These are phyloP conservation scores for Drosophila acutilabella DNA, from an alignment of 2,888 invertebrate species.

Conservation along the genomic window DNA sequence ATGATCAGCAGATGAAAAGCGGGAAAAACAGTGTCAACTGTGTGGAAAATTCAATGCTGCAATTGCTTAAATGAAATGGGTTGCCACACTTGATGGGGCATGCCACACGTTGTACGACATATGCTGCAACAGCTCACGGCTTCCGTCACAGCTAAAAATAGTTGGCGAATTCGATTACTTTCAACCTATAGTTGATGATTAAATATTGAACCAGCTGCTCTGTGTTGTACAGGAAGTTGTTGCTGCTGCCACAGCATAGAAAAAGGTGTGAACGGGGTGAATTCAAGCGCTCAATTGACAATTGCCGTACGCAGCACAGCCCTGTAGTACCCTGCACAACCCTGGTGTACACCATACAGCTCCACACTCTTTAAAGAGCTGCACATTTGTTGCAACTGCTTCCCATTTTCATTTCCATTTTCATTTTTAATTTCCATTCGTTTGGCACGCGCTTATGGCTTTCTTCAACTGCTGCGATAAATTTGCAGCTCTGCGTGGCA, in stretches of 20 bases:
- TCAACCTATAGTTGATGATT: conserved; percentile 30
- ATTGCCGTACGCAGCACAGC: conserved; percentile 32
- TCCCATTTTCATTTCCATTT: not conserved
- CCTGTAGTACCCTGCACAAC: not conserved
- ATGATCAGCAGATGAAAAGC: conserved; percentile 10
- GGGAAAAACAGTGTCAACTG: conserved; percentile 31
- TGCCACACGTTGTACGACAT: conserved; percentile 15
- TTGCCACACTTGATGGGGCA: conserved; percentile 20
- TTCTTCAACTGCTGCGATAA: conserved; percentile 62
- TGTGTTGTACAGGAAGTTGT: conserved; percentile 53
- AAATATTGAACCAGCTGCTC: conserved; percentile 52
- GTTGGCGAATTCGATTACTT: conserved; percentile 35
- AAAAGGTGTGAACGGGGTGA: conserved; percentile 48
- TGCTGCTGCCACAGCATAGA: conserved; percentile 4
- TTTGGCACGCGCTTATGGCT: conserved; percentile 62
- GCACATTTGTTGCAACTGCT: not conserved
- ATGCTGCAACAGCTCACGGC: conserved; percentile 5
- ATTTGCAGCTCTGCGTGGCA: conserved; percentile 36
- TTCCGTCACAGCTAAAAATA: conserved; percentile 45
- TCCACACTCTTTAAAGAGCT: not conserved
- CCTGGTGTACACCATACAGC: not conserved
- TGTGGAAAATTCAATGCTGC: conserved; percentile 28
- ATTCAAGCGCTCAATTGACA: conserved; percentile 55
- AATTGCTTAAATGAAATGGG: conserved; percentile 8
- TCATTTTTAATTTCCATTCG: conserved; percentile 7